Base-by-base conservation (phyloP, 2,888 invertebrate species). In the Anticlea derivata region DNA sequence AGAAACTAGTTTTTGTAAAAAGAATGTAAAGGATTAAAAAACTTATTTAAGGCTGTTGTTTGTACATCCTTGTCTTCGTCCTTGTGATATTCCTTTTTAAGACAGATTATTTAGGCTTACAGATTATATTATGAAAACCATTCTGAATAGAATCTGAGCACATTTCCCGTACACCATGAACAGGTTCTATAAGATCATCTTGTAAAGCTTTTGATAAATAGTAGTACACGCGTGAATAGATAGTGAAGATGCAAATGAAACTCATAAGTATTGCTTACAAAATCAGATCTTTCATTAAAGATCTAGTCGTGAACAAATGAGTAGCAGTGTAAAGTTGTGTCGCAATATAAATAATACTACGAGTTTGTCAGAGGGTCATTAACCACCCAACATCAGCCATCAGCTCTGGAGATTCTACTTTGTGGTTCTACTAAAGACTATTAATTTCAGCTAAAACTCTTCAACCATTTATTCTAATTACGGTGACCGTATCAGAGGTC, bases 391-490 rank as follows among this genome's bases (percentile, higher is more conserved):
- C 70, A 65, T 66, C 68, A 55, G 60, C 71, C 70, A 37, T 37
- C 66, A 65, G 17, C 2, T 17, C 2, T 17, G 4, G 65, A 75
- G 31, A 29, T 34, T 30, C 30, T 2, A 37, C 12, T 17, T 29
- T 22, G 10, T 43, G 29, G 33, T 75, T 73, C 71, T 66, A 67
- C 63, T 65, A 60, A 61, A 63, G 62, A 64, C 71, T 64, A 80
- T 81, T 73, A 74, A 83, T 83, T 78, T 70, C 60, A 74, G 60
- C 59, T 63, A 60, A 73, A 78, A 68, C 66, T 76, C 73, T 73
- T 69, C 63, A 65, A 78, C 81, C 79, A 84, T 86, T 82, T 73
- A 83, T 86, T 86, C 83, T 81, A 83, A 87, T 86, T 86, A 86
- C 77, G 69, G 66, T 68, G 66, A 66, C 66, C 63, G 61, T 73